Base-by-base conservation (phyloP, 1,140 invertebrate genomes). In the Ooceraea biroi region DNA sequence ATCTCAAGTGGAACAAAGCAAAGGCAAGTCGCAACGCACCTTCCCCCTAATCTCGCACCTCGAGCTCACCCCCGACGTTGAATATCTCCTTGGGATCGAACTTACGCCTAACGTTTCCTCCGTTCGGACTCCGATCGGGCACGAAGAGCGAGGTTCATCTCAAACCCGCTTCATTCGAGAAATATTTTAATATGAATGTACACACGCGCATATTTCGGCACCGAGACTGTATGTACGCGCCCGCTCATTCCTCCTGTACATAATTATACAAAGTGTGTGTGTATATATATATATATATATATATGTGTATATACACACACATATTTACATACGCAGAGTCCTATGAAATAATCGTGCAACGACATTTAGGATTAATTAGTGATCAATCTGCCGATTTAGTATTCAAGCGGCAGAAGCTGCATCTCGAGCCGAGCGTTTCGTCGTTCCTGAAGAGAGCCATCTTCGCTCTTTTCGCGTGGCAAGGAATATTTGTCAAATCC, bases 281-380 rank as follows among this genome's bases (percentile, higher is more conserved):
- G 57, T 73, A 48, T 83, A 77, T 83, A 88, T 84, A 85, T 63
- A 73, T 50, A 19, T 44, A 46, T 7, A 36, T 7, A 36, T 7
- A 36, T 7, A 36, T 7, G 7, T 36, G 78, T 76, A 78, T 27
- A 63, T 78, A 48, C 83, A 77, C 82, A 88, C 84, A 85, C 63
- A 73, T 50, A 14, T 52, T 50, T 80, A 73, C 41, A 36, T 36
- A 80, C 30, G n/a, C 50, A 41, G 44, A 85, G 36, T 84, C 52
- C 74, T 50, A 72, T 85, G 68, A 19, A 78, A 55, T 68, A 74
- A 90, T 89, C 85, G 87, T 91, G 88, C 91, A 92, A 92, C 91
- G 91, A 92, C 89, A 87, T 83, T 80, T 91, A 92, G 91, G 27
- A 68, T 89, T 89, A 88, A 77, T 72, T 71, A 71, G 48, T 12